Evolutionary conservation across 2,113 vertebrate genomes (phyloP).

Genomic region (Stegastes partitus): DNA sequence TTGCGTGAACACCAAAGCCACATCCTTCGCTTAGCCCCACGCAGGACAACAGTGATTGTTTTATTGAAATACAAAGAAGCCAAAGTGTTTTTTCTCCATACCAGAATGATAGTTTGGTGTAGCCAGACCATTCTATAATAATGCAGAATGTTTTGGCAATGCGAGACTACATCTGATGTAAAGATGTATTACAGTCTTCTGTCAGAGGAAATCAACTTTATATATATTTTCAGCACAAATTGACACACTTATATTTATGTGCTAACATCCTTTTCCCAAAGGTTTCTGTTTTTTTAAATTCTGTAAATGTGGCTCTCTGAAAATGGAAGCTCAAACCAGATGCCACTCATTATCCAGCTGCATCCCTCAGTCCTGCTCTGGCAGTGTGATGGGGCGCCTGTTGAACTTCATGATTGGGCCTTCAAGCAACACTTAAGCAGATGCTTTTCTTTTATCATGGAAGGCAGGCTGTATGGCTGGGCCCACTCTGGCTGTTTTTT

Average conservation of each 20-base stretch:
- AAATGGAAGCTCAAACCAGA: constrained; percentile 34
- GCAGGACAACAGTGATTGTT: too few relatives aligned
- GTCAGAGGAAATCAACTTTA: neutral
- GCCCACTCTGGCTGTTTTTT: constrained; percentile 70
- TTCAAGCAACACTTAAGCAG: constrained; percentile 69
- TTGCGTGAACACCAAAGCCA: too few relatives aligned
- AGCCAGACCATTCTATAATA: too few relatives aligned
- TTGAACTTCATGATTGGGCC: constrained; percentile 60
- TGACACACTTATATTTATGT: neutral
- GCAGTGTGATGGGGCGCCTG: constrained; percentile 38
- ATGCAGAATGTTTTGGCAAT: too few relatives aligned
- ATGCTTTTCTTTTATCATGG: constrained; percentile 76
- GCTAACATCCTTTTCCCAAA: neutral
- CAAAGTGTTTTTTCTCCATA: too few relatives aligned
- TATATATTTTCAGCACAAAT: too few relatives aligned
- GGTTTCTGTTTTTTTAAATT: neutral
- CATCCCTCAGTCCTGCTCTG: constrained; percentile 4
- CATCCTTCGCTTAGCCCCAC: too few relatives aligned
- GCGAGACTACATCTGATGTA: neutral
- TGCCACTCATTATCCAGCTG: constrained; percentile 39
- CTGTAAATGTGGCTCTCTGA: neutral
- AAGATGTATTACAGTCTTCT: neutral
- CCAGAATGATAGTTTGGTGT: too few relatives aligned
- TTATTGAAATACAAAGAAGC: too few relatives aligned
- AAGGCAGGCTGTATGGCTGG: constrained; percentile 47